These are phyloP conservation scores for Clanis bilineata DNA, from an alignment of 2,888 invertebrate genomes.

Conservation along the genomic window DNA sequence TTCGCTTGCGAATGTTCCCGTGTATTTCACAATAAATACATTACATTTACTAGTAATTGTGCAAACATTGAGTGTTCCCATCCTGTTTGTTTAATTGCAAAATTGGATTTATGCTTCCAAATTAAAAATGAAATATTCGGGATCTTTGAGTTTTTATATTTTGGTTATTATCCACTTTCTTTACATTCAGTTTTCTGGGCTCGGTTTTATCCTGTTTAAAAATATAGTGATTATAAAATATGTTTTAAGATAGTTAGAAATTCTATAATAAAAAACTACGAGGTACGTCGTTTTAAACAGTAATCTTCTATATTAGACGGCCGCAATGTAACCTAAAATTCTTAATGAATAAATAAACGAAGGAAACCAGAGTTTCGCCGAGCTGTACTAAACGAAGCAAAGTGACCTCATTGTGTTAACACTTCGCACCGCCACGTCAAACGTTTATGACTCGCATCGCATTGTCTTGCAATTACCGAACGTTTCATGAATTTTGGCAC, in stretches of 20 bases:
- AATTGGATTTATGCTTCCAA: conserved; percentile 13
- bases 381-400: neutral
- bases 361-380: neutral
- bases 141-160: neutral
- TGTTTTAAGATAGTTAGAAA: too few relatives aligned
- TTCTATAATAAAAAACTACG: neutral
- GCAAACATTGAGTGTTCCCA: conserved; percentile 54
- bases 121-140: neutral
- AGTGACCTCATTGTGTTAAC: conserved; percentile 60
- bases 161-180: neutral
- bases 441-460: conserved; percentile 65
- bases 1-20: conserved; percentile 43
- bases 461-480: conserved; percentile 70
- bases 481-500: conserved; percentile 72
- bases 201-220: too few relatives aligned
- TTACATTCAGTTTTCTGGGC: too few relatives aligned
- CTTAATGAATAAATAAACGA: neutral
- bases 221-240: too few relatives aligned
- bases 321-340: neutral
- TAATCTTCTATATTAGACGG: neutral
- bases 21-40: conserved; percentile 54
- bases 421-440: conserved; percentile 61
- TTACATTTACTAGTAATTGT: conserved; percentile 42
- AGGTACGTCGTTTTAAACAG: neutral
- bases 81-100: conserved; percentile 54